phyloP scores from a whole-genome alignment of 2,888 invertebrate genomes.

The Blastobasis lacticolella region DNA sequence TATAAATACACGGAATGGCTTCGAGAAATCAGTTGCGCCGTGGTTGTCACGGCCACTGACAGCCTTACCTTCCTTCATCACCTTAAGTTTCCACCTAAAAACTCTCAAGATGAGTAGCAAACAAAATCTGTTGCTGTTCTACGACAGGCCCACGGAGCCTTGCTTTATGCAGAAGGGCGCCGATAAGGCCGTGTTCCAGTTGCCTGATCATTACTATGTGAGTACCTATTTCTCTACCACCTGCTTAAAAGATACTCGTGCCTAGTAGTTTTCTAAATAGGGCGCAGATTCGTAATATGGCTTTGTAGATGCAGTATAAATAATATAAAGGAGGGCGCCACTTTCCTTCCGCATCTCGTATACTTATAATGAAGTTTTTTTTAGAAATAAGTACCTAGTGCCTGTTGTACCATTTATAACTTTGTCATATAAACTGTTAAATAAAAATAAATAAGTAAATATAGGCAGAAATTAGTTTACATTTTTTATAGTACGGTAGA shows the following conservation, averaged over 20 bases:
- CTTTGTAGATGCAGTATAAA: background rate
- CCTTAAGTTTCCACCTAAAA: constrained; percentile 14
- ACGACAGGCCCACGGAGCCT: constrained; percentile 85
- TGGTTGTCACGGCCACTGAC: constrained; percentile 31
- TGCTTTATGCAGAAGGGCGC: constrained; percentile 84
- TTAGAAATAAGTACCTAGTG: no score
- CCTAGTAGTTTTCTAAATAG: no score
- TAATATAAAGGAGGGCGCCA: background rate
- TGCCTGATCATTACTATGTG: constrained; percentile 78
- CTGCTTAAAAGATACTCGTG: no score
- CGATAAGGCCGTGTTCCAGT: constrained; percentile 72
- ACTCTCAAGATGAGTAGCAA: constrained; percentile 45
- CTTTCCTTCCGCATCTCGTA: background rate
- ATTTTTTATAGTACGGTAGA: no score
- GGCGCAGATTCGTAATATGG: no score
- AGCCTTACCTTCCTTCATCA: background rate
- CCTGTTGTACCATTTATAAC: no score
- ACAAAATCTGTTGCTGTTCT: constrained; percentile 77
- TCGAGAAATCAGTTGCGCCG: constrained; percentile 29
- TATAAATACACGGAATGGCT: constrained; percentile 20
- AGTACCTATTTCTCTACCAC: constrained; percentile 27
- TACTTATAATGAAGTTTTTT: no score
- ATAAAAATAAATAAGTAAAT: no score
- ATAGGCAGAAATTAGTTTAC: no score
- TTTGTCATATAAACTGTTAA: no score